Evolutionary conservation across 2,797 vertebrate genomes (phyloP), one percentile per base, ranked within the genome.

Genomic region (Peromyscus nudipes): DNA sequence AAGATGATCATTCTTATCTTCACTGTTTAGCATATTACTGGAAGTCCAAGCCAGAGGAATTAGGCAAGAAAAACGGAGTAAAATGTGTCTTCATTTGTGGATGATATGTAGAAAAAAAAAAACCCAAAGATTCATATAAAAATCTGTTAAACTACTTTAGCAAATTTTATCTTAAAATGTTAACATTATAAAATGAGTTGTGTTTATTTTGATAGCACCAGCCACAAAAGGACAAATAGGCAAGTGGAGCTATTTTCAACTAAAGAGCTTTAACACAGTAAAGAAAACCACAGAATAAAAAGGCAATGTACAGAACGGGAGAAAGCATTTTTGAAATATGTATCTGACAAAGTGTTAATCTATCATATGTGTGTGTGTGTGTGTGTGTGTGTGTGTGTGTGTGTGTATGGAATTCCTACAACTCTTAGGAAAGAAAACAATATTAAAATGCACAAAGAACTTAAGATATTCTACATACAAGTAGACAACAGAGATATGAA

Each of bases 141-240:
- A 76, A 27, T 57, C n/a, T 85, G 25, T 94, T 94, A 95, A 62
- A 85, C 2, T 17, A 92, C 64, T 84, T 91, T 37, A 83, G 29
- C 55, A 80, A 93, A 77, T 84, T 52, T 9, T 40, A 73, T 25
- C n/a, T 91, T 65, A 34, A 87, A 49, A 87, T 79, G 67, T 91
- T 46, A 81, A 23, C n/a, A 80, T 57, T 46, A 52, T 40, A 93
- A 85, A 92, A 52, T 62, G 57, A 67, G n/a, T 79, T 84, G 31
- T 75, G 49, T 87, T 77, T 81, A 40, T 62, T 85, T 90, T 73
- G 52, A 19, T 77, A 90, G 23, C 57, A 69, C 17, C 71, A 64
- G 40, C 37, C 21, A 73, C 71, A 62, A 87, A 95, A 60, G 71
- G 13, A 89, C 80, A 94, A 82, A 79, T 75, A 65, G 43, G 40